Conservation (phyloP, 1,140 invertebrate species). For the Euborellia annulipes region DNA sequence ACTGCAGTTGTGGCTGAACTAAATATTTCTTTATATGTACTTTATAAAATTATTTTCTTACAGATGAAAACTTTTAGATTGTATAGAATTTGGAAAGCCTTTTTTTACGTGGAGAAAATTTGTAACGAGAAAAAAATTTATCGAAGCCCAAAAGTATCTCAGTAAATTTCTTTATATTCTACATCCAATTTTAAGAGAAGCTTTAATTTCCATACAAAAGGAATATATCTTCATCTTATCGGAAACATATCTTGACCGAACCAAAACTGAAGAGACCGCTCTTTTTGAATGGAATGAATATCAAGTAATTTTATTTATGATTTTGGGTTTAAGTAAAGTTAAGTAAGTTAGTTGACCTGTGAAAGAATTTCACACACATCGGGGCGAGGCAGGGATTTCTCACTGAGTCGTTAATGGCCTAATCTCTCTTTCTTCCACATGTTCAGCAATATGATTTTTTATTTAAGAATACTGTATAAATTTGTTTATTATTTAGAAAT, state of each 20-base stretch:
- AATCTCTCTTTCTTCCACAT: no score
- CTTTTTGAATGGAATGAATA: conserved; percentile 49
- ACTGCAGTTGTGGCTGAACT: no score
- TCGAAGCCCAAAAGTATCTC: conserved; percentile 36
- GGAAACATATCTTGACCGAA: conserved; percentile 39
- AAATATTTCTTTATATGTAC: neutral
- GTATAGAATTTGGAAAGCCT: conserved; percentile 64
- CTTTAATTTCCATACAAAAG: conserved; percentile 47
- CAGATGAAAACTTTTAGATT: conserved; percentile 54
- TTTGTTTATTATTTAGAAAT: no score
- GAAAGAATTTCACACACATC: no score
- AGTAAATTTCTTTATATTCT: conserved; percentile 52
- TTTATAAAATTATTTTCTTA: conserved; percentile 12
- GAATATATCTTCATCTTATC: conserved; percentile 50
- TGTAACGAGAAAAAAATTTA: conserved; percentile 50
- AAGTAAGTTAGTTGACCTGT: no score
- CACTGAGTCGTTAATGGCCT: no score
- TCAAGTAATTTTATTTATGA: conserved; percentile 30
- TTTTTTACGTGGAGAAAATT: conserved; percentile 66
- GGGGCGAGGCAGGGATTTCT: no score
- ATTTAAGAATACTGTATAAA: no score
- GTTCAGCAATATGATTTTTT: no score
- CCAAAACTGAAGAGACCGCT: conserved; percentile 35
- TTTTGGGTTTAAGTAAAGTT: no score
- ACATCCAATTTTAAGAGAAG: conserved; percentile 49